Evolutionary conservation across 2,888 invertebrate species (phyloP).

Genomic region (Epinotia brunnichana): DNA sequence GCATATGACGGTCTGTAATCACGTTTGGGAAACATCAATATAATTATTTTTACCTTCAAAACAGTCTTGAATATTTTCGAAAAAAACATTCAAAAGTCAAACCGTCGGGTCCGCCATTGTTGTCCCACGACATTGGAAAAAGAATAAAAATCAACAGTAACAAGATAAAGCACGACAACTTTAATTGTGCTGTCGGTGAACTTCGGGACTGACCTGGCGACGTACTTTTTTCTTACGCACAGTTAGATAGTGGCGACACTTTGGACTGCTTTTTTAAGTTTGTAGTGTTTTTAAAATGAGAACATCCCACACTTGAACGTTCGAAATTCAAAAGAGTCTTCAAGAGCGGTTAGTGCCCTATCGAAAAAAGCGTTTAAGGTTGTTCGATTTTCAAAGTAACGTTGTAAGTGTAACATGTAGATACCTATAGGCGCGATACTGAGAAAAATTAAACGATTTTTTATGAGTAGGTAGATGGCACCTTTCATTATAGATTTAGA

Average conservation of each 20-base stretch:
- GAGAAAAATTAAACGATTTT: not conserved
- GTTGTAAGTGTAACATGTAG: conserved; percentile 8
- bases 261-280: conserved; percentile 19
- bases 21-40: conserved; percentile 2
- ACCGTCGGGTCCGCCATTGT: conserved; percentile 47
- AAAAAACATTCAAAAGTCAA: conserved; percentile 42
- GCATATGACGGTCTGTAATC: not conserved
- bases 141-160: conserved; percentile 51
- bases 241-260: conserved; percentile 20
- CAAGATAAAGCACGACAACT: conserved; percentile 37
- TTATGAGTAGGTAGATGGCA: not conserved
- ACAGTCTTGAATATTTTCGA: conserved; percentile 39
- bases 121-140: conserved; percentile 49
- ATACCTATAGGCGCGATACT: not conserved
- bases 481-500: no score
- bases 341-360: conserved; percentile 41
- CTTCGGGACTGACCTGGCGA: conserved; percentile 2
- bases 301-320: conserved; percentile 65
- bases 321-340: conserved; percentile 56
- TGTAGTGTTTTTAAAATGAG: conserved; percentile 60
- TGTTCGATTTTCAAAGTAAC: conserved; percentile 27
- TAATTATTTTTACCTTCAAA: conserved; percentile 36
- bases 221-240: not conserved
- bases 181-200: conserved; percentile 16
- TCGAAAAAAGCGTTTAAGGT: conserved; percentile 28